A percentile compares a stretch with the other conserved stretches of the same genome.
phyloP scores from a whole-genome alignment of 2,888 invertebrate genomes.

The Dolomedes plantarius region DNA sequence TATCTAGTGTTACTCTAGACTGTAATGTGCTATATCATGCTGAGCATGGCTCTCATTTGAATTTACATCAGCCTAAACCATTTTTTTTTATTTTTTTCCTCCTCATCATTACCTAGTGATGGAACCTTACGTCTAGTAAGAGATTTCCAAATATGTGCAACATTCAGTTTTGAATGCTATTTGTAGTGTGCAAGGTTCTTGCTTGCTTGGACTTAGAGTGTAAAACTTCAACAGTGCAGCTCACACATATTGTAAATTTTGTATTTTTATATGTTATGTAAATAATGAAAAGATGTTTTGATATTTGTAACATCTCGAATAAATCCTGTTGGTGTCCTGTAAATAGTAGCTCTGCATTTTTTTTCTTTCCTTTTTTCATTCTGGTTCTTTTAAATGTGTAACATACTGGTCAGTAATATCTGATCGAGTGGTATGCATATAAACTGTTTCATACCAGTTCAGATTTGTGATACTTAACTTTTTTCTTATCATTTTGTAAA shows the following conservation, averaged over 20 bases:
- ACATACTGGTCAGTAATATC: not conserved
- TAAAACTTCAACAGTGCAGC: slow-evolving; percentile 69
- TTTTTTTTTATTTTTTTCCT: slow-evolving; percentile 13
- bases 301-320: slow-evolving; percentile 52
- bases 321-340: slow-evolving; percentile 43
- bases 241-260: slow-evolving; percentile 68
- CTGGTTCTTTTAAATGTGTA: not conserved
- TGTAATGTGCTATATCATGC: slow-evolving; percentile 11
- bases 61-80: not conserved
- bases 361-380: not conserved
- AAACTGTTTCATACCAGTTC: not conserved
- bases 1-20: too few relatives aligned
- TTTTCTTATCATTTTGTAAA: slow-evolving; percentile 35
- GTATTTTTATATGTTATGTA: slow-evolving; percentile 71
- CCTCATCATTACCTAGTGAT: slow-evolving; percentile 47
- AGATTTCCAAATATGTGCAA: slow-evolving; percentile 39
- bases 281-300: slow-evolving; percentile 50
- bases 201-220: slow-evolving; percentile 57
- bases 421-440: slow-evolving; percentile 10
- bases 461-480: slow-evolving; percentile 67
- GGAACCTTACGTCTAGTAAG: slow-evolving; percentile 35
- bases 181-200: slow-evolving; percentile 37
- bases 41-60: not conserved
- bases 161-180: slow-evolving; percentile 40
- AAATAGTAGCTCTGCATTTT: slow-evolving; percentile 50